phyloP scores from a whole-genome alignment of 2,888 invertebrate genomes.

The Agrotis segetum region DNA sequence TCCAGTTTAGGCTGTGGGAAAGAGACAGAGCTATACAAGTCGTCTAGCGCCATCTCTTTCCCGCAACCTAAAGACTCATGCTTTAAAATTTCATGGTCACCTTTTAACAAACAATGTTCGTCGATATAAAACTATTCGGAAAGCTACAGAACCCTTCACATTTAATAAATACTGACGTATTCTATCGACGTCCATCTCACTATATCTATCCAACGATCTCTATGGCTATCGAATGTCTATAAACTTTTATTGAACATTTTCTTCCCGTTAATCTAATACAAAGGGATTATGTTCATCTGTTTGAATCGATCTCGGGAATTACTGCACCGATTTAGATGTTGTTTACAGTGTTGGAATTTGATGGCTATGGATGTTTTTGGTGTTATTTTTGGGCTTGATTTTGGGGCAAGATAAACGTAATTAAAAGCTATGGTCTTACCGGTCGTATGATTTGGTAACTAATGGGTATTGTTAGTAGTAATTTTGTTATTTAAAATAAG shows the following conservation, averaged over 20 bases:
- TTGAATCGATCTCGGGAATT: conserved; percentile 33
- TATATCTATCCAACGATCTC: conserved; percentile 42
- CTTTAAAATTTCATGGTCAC: too few relatives aligned
- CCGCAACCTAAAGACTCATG: too few relatives aligned
- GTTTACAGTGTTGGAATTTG: conserved; percentile 28
- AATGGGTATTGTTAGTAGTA: too few relatives aligned
- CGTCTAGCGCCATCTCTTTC: too few relatives aligned
- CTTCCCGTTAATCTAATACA: conserved; percentile 42
- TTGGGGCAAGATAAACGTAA: not conserved
- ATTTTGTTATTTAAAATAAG: too few relatives aligned
- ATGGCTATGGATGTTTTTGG: not conserved
- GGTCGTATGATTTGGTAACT: too few relatives aligned
- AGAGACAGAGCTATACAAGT: too few relatives aligned
- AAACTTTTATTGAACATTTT: conserved; percentile 44
- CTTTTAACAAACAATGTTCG: too few relatives aligned
- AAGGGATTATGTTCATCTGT: conserved; percentile 41
- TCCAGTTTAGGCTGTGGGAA: too few relatives aligned
- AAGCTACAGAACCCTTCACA: conserved; percentile 18
- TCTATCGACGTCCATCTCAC: conserved; percentile 32
- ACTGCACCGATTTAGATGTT: conserved; percentile 45
- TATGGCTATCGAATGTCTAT: conserved; percentile 53
- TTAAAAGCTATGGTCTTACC: not conserved
- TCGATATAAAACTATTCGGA: too few relatives aligned
- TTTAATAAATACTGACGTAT: conserved; percentile 14
- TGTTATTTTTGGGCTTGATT: conserved; percentile 1